Evolutionary conservation across 1,140 invertebrate species (phyloP).

Genomic region (Drosophila miranda): DNA sequence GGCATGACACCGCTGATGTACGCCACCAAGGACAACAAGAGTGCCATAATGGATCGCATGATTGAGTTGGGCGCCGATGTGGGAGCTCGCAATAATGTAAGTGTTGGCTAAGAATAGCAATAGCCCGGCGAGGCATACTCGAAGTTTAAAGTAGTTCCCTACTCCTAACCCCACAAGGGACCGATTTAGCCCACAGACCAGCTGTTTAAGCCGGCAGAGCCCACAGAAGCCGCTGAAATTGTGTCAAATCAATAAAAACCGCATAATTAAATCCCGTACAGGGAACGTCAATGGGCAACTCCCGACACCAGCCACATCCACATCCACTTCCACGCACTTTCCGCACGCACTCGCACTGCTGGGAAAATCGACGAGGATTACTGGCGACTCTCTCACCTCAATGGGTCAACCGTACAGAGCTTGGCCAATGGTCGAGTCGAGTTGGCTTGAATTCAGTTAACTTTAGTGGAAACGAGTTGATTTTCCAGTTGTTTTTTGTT

Average conservation of each 20-base stretch:
- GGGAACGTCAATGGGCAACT: conserved; percentile 46
- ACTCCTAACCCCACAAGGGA: conserved; percentile 17
- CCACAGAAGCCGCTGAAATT: conserved; percentile 65
- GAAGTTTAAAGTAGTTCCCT: conserved; percentile 38
- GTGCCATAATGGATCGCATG: conserved; percentile 93
- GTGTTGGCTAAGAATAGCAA: conserved; percentile 80
- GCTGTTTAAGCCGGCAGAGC: conserved; percentile 28
- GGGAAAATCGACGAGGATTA: conserved; percentile 2
- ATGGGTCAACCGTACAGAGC: conserved; percentile 66
- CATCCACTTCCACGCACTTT: conserved; percentile 38
- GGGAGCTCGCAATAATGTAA: conserved; percentile 94
- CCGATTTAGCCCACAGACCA: conserved; percentile 34
- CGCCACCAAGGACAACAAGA: conserved; percentile 96
- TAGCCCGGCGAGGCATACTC: not conserved
- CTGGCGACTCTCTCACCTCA: not conserved
- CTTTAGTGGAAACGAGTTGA: not conserved
- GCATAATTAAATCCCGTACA: conserved; percentile 77
- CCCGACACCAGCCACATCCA: conserved; percentile 27
- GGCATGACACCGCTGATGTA: conserved; percentile 97
- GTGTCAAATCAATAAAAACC: conserved; percentile 81
- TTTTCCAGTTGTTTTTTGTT: not conserved
- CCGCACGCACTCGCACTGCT: conserved; percentile 28
- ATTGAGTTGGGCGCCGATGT: conserved; percentile 96
- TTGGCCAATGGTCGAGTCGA: conserved; percentile 58
- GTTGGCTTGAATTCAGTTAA: conserved; percentile 13